Conservation (phyloP, 2,113 vertebrate species). For the Pangasianodon gigas region DNA sequence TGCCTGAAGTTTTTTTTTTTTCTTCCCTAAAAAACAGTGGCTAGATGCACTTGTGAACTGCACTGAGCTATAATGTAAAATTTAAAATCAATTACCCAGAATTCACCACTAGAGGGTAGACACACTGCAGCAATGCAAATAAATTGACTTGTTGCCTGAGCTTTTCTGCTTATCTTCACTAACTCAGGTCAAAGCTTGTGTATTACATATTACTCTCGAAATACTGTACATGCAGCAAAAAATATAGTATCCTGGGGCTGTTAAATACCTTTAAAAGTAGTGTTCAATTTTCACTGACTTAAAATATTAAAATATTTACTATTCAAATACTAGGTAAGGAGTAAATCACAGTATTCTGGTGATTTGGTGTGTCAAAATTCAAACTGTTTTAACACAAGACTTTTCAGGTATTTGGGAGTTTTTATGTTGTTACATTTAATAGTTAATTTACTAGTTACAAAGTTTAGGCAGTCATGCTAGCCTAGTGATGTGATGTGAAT, state of each 20-base stretch:
- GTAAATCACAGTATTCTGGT: not conserved
- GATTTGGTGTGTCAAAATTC: not conserved
- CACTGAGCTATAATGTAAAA: not conserved
- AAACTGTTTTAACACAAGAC: not conserved
- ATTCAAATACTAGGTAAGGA: not conserved
- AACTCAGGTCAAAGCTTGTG: not conserved
- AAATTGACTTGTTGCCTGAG: not conserved
- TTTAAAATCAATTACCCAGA: not conserved
- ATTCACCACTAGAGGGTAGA: conserved; percentile 22
- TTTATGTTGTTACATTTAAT: not conserved
- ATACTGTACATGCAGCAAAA: not conserved
- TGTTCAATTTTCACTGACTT: not conserved
- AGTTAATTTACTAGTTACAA: not conserved
- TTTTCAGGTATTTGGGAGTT: not conserved
- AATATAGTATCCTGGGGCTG: not conserved
- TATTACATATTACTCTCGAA: not conserved
- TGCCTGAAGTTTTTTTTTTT: not conserved
- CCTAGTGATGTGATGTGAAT: not conserved
- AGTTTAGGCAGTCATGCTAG: not conserved
- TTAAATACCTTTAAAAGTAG: not conserved
- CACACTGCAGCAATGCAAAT: not conserved
- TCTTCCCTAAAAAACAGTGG: not conserved
- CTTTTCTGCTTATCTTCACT: not conserved
- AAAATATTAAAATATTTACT: not conserved
- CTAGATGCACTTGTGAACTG: not conserved